Base-by-base conservation (phyloP, 2,888 invertebrate species). In the Chrysina gloriosa region DNA sequence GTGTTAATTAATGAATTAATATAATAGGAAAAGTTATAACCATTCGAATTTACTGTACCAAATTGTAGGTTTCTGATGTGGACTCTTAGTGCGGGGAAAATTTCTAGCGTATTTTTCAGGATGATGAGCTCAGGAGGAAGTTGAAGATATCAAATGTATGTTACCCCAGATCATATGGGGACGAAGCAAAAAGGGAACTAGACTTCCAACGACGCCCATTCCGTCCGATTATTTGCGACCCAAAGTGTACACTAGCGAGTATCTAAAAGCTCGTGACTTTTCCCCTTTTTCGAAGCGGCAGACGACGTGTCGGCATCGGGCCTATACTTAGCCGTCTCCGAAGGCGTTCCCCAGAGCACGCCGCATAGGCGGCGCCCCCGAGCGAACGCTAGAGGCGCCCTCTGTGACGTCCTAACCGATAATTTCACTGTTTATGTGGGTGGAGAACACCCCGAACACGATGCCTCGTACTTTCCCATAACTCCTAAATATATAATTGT, bases 251-350 rank as follows among this genome's bases (percentile, higher is more conserved):
- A 25, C 2, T 21, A 3, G 23, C 48, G 1, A 16, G 16, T 9
- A 50, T 29, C 27, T 27, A 27, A 19, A 31, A 19, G 34, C 54
- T 54, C 54, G 54, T 54, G 54, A 54, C 54, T 54, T 5, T 54
- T 34, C 34, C 54, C 11, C 31, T 31, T 19, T 54, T 31, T 31
- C 21, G 21, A 47, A n/a, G 21, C 16, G 23, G 3, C 16, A 16
- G 45, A 45, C 19, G 19, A 63, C 58, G 50, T 70, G 73, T 73
- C 74, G 74, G 74, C 74, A 74, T 76, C 76, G 70, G 78, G 77
- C 75, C 81, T 82, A 80, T 82, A 81, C 80, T 81, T 81, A 81
- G 74, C 77, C 78, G 80, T 80, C 80, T 79, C 81, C 79, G 80
- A 78, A 80, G 79, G 80, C 80, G 80, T 77, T 78, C 73, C 77